Base-by-base conservation (phyloP, 2,888 invertebrate genomes). In the Stenoptilia bipunctidactyla region DNA sequence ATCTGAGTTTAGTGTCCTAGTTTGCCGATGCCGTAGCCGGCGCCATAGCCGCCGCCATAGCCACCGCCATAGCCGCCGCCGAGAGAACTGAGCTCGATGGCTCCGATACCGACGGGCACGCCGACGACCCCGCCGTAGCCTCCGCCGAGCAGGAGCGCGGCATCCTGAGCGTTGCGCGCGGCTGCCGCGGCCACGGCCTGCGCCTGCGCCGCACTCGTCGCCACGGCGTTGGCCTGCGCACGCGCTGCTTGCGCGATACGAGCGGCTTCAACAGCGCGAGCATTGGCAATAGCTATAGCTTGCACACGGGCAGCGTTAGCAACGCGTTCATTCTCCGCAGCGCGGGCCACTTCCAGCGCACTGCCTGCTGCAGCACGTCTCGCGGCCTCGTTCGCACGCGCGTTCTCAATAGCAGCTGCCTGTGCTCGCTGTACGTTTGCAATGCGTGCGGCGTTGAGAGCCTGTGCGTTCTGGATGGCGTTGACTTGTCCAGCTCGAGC, bases 361-460 rank as follows among this genome's bases (percentile, higher is more conserved):
- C 67, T 63, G 30, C 56, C 74, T 36, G 63, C 62, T 9, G 66
- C 72, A 3, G 75, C 75, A 42, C 77, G 72, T 49, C 76, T 62
- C 0, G 82, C 79, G 1, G 82, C 80, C 15, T 82, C 80, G 1
- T 60, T 61, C 9, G 82, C 77, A 33, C 80, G 63, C 0, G 79
- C 80, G 52, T 77, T 80, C 44, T 82, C 82, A 45, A 54, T 61
- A 2, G 82, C 82, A 36, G 82, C 82, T n/a, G 79, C 79, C 46
- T 82, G 76, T 1, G 82, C 82, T 25, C 82, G 61, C 45, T 80
- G 82, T 3, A 76, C 53, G 52, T 80, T 80, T 35, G 77, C 79
- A 9, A 75, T 54, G 15, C 82, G 76, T 0, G 77, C 68, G 1
- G 75, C 80, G 42, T 82, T 76, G 13, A 79, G 52, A 10, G 82